These are phyloP conservation scores for Paracentrotus lividus DNA, from an alignment of 53 echinoderm and acorn worm species.

Conservation along the genomic window DNA sequence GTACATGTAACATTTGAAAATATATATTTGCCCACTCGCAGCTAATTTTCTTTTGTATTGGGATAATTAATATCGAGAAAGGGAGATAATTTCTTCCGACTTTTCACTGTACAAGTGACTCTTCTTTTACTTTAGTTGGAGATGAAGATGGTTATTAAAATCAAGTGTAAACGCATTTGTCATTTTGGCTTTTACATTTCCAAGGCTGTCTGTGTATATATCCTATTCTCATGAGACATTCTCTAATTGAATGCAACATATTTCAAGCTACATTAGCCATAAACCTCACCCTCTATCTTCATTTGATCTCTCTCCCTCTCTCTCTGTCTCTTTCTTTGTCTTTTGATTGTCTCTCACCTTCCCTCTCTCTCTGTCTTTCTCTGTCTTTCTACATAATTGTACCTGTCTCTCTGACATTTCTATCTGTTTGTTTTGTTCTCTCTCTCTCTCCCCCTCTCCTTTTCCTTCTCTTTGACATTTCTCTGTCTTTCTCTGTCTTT, in stretches of 20 bases:
- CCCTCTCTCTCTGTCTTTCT: background rate
- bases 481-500: background rate
- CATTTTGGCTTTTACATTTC: conserved; percentile 23
- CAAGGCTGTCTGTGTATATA: conserved; percentile 24
- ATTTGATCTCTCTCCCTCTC: background rate
- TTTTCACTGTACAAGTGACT: background rate
- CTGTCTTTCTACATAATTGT: background rate
- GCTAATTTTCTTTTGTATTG: background rate
- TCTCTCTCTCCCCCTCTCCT: background rate
- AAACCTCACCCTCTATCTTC: background rate
- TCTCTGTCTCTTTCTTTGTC: background rate
- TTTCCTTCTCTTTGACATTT: no score
- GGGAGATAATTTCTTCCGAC: background rate
- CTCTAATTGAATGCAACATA: conserved; percentile 41
- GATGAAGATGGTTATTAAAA: background rate
- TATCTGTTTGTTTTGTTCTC: no score
- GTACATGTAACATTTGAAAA: no score
- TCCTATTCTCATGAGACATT: conserved; percentile 42
- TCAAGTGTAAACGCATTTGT: background rate
- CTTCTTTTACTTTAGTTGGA: background rate
- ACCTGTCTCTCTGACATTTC: background rate
- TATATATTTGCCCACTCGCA: background rate
- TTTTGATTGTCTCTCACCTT: no score
- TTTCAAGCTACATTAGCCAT: conserved; percentile 55
- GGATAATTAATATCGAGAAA: background rate